These are phyloP conservation scores for Brachionus rubens DNA, from an alignment of 1,140 invertebrate genomes.

Conservation along the genomic window DNA sequence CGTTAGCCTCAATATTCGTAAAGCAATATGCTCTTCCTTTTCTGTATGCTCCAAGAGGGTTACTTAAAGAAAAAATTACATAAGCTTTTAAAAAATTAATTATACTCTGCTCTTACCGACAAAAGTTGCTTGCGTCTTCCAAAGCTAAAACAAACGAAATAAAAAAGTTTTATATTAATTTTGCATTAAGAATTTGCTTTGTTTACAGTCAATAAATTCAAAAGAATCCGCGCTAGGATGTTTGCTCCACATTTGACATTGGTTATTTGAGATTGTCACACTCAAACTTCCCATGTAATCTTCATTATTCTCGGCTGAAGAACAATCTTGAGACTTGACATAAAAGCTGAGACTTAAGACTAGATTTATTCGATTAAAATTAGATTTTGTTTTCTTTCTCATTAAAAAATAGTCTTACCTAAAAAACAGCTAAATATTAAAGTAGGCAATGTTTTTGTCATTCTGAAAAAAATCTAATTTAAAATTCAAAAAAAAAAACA, in stretches of 20 bases:
- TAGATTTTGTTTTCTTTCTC: too few species aligned
- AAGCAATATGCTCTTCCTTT: conserved; percentile 32
- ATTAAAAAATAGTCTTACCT: too few species aligned
- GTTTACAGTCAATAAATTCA: conserved; percentile 8
- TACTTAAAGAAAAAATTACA: background rate
- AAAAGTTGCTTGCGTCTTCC: conserved; percentile 8
- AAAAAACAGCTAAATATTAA: too few species aligned
- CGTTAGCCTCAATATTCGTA: background rate
- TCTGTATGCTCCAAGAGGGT: background rate
- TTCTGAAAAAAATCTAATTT: too few species aligned
- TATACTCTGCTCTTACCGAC: background rate
- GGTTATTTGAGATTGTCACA: background rate
- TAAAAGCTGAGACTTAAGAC: background rate
- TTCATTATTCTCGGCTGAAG: background rate
- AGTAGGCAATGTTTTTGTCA: too few species aligned
- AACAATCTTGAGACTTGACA: background rate
- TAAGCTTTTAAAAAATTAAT: background rate
- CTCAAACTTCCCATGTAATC: conserved; percentile 33
- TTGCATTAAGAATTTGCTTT: too few species aligned
- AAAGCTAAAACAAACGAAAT: too few species aligned
- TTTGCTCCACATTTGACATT: background rate
- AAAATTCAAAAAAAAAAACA: too few species aligned
- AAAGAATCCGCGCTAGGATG: background rate
- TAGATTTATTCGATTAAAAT: too few species aligned
- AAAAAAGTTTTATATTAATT: too few species aligned